A percentile compares a stretch with the other conserved stretches of the same genome.
Conservation (phyloP, 2,888 invertebrate species). For the Galeopsomyia nigrocyanea region DNA sequence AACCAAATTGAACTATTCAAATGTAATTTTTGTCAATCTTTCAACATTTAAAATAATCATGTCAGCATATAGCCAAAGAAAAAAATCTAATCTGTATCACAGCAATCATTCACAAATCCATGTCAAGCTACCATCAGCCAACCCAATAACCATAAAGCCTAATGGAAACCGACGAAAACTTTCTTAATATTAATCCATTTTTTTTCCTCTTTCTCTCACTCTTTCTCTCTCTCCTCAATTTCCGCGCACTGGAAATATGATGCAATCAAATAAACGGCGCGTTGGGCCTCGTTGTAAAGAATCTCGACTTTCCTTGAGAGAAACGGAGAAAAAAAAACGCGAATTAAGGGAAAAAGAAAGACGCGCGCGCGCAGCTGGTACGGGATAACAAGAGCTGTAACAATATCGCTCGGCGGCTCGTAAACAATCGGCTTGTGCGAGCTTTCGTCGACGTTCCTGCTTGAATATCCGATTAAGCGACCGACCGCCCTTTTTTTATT, state of each 20-base stretch:
- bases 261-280: constrained; percentile 47
- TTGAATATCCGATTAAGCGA: not conserved
- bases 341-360: constrained; percentile 40
- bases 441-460: not conserved
- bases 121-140: not conserved
- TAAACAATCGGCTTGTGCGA: not conserved
- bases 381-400: constrained; percentile 31
- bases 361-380: not conserved
- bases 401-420: constrained; percentile 5
- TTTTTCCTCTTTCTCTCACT: not conserved
- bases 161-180: constrained; percentile 14
- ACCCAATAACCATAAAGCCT: constrained; percentile 22
- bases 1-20: too few species aligned
- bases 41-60: too few species aligned
- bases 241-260: constrained; percentile 35
- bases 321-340: constrained; percentile 38
- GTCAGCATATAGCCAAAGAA: too few species aligned
- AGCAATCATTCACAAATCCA: too few species aligned
- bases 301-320: constrained; percentile 34
- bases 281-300: constrained; percentile 40
- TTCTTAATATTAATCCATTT: constrained; percentile 33
- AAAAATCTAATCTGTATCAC: too few species aligned
- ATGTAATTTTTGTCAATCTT: too few species aligned
- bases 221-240: not conserved
- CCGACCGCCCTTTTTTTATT: not conserved